phyloP scores from a whole-genome alignment of 2,797 vertebrate genomes.

The Syngnathus acus region DNA sequence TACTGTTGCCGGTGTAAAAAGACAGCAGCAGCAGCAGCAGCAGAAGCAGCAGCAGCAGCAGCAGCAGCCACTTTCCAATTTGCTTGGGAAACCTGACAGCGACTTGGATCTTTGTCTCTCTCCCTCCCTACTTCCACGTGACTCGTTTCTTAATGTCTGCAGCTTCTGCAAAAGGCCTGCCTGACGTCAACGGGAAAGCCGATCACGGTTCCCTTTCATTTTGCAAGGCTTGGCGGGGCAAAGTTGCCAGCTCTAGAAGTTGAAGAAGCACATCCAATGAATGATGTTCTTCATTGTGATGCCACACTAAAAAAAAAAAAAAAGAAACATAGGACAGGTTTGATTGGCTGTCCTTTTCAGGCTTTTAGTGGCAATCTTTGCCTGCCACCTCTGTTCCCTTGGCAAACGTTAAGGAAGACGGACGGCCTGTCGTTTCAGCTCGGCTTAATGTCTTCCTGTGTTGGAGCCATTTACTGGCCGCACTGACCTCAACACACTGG shows the following conservation, averaged over 20 bases:
- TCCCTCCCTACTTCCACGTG: background rate
- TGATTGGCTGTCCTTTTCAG: constrained; percentile 6
- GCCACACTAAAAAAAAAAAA: constrained; percentile 3
- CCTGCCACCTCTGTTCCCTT: constrained; percentile 9
- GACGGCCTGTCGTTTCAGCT: constrained; percentile 20
- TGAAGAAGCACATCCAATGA: constrained; percentile 3
- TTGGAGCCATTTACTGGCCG: constrained; percentile 16
- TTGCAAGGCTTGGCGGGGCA: constrained; percentile 6
- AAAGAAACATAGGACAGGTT: background rate
- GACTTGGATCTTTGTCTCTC: background rate
- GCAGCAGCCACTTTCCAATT: background rate
- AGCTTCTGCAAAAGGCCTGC: no score
- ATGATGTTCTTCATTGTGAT: constrained; percentile 9
- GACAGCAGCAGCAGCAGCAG: background rate
- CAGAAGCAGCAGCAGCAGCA: no score
- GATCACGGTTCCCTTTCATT: constrained; percentile 1
- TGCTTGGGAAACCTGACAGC: background rate
- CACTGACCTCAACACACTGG: constrained; percentile 12
- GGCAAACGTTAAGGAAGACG: constrained; percentile 21
- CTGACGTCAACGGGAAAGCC: constrained; percentile 2
- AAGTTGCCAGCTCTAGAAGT: constrained; percentile 6
- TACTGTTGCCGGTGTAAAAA: background rate
- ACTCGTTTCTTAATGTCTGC: background rate
- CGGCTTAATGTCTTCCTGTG: constrained; percentile 35
- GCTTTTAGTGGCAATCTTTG: constrained; percentile 10